Conservation (phyloP, 2,113 vertebrate genomes). For the Loxodonta africana region DNA sequence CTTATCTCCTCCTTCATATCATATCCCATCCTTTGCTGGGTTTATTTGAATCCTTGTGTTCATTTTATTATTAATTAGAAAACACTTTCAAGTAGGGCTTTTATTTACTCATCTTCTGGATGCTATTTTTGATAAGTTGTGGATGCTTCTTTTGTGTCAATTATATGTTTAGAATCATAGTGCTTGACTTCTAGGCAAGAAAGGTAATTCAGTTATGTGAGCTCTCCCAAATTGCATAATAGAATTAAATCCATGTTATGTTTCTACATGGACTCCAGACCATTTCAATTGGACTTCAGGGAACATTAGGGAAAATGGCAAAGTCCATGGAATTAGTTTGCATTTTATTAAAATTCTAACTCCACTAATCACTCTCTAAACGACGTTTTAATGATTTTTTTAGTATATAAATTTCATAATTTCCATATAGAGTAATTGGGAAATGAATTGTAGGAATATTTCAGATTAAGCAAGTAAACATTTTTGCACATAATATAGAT, state of each 20-base stretch:
- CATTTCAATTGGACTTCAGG: not conserved
- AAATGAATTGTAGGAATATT: not conserved
- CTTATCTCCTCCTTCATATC: not conserved
- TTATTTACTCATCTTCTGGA: not conserved
- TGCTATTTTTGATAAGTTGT: too few relatives aligned
- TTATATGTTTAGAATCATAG: not conserved
- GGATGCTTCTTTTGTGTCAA: not conserved
- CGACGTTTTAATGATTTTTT: not conserved
- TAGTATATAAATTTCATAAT: not conserved
- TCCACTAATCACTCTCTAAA: not conserved
- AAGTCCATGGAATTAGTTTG: too few relatives aligned
- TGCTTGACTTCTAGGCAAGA: not conserved
- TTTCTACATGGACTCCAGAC: not conserved
- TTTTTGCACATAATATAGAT: not conserved
- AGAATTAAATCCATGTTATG: not conserved
- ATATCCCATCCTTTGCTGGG: not conserved
- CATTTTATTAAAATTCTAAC: not conserved
- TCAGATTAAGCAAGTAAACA: not conserved
- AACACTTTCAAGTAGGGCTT: too few relatives aligned
- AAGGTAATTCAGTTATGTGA: not conserved
- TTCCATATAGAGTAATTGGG: not conserved
- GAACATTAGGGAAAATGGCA: not conserved
- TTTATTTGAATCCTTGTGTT: not conserved
- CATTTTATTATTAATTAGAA: not conserved
- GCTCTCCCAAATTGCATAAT: not conserved